phyloP scores from a whole-genome alignment of 2,113 vertebrate species.

The Pseudorasbora parva region DNA sequence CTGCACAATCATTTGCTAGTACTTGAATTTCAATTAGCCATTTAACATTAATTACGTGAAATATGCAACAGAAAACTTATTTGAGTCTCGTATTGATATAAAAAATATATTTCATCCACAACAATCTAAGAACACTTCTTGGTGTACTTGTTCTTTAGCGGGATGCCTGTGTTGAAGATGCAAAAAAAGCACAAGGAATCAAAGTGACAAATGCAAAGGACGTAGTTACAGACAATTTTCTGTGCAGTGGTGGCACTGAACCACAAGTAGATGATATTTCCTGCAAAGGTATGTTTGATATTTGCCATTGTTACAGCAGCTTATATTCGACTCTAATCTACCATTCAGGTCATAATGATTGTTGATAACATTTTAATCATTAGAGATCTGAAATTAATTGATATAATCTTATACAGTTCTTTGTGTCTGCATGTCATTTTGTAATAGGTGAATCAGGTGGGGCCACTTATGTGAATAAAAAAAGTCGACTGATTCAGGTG shows the following conservation, averaged over 20 bases:
- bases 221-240: slow-evolving; percentile 72
- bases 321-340: no score
- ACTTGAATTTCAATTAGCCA: neutral
- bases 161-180: slow-evolving; percentile 66
- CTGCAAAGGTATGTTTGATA: slow-evolving; percentile 66
- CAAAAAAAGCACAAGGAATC: slow-evolving; percentile 17
- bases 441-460: slow-evolving; percentile 32
- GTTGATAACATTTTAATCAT: neutral
- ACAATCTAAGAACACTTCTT: neutral
- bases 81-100: no score
- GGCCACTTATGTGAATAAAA: neutral
- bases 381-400: neutral
- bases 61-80: neutral
- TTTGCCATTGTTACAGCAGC: no score
- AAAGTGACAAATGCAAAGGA: neutral
- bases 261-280: slow-evolving; percentile 63
- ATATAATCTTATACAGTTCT: neutral
- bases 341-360: neutral
- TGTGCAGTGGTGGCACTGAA: slow-evolving; percentile 69
- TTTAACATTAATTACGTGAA: neutral
- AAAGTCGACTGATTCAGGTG: slow-evolving; percentile 29
- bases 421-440: slow-evolving; percentile 17
- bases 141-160: slow-evolving; percentile 57
- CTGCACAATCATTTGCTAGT: neutral
- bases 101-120: neutral